phyloP scores from a whole-genome alignment of 2,888 invertebrate genomes.

The Macrophya alboannulata region DNA sequence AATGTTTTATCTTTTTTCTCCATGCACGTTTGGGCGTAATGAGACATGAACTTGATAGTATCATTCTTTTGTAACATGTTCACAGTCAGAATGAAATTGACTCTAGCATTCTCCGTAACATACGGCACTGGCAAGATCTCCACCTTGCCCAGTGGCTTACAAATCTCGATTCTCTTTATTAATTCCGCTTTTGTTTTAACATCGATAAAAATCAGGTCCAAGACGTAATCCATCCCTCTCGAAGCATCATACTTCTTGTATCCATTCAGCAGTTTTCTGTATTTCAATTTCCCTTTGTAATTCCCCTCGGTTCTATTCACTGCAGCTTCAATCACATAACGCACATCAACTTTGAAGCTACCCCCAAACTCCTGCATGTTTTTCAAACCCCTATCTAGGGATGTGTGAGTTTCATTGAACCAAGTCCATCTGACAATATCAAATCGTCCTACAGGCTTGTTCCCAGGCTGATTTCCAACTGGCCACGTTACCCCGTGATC shows the following conservation, averaged over 20 bases:
- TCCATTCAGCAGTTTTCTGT: constrained; percentile 85
- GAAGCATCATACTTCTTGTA: constrained; percentile 91
- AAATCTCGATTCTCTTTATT: constrained; percentile 88
- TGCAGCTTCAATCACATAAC: constrained; percentile 82
- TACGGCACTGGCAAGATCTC: constrained; percentile 96
- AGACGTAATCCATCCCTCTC: constrained; percentile 92
- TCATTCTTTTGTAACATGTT: constrained; percentile 82
- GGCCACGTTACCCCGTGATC: constrained; percentile 85
- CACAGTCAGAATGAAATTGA: constrained; percentile 89
- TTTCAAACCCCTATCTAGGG: constrained; percentile 90
- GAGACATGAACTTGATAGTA: constrained; percentile 86
- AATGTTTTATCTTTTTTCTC: constrained; percentile 90
- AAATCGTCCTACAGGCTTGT: constrained; percentile 87
- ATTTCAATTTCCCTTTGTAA: constrained; percentile 82
- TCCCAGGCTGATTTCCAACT: constrained; percentile 86
- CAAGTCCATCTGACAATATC: constrained; percentile 94
- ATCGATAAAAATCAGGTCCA: constrained; percentile 87
- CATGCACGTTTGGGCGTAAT: constrained; percentile 88
- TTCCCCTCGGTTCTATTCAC: constrained; percentile 80
- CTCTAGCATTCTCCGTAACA: constrained; percentile 95
- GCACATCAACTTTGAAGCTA: constrained; percentile 87
- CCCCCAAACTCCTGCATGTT: constrained; percentile 85
- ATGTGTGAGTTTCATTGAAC: constrained; percentile 92
- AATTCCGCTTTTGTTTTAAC: constrained; percentile 79
- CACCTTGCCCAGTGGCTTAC: constrained; percentile 92